phyloP scores from a whole-genome alignment of 2,113 vertebrate genomes.

The Rhinoptilus africanus region DNA sequence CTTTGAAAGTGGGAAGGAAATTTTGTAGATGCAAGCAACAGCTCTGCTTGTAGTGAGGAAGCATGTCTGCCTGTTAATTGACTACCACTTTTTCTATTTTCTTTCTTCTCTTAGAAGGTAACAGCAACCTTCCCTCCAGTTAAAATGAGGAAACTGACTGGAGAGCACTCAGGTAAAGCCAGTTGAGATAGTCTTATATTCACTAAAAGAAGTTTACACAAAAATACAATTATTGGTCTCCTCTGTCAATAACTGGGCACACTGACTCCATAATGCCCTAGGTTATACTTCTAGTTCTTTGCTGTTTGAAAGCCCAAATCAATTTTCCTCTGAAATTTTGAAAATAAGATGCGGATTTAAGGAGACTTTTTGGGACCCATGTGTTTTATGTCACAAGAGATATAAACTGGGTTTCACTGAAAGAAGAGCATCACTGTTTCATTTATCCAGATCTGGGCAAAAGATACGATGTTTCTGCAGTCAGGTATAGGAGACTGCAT shows the following conservation, averaged over 20 bases:
- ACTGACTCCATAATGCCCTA: neutral
- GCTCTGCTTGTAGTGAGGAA: neutral
- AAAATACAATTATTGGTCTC: neutral
- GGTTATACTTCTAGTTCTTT: neutral
- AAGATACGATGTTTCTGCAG: neutral
- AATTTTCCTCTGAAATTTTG: neutral
- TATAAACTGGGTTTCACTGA: neutral
- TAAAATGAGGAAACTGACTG: neutral
- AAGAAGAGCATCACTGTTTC: neutral
- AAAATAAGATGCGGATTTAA: neutral
- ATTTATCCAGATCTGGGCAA: neutral
- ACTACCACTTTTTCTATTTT: neutral
- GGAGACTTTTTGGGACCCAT: neutral
- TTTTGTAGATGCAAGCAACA: neutral
- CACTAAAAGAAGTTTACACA: neutral
- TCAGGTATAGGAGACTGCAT: neutral
- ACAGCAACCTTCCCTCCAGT: neutral
- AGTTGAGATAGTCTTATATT: neutral
- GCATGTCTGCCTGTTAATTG: neutral
- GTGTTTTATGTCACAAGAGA: neutral
- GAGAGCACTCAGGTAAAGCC: neutral
- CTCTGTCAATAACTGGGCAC: neutral
- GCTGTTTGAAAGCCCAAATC: neutral
- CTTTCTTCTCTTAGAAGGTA: neutral
- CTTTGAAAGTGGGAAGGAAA: neutral